Evolutionary conservation across 2,888 invertebrate species (phyloP), one percentile per base, ranked within the genome.

Genomic region (Parnassius mnemosyne): DNA sequence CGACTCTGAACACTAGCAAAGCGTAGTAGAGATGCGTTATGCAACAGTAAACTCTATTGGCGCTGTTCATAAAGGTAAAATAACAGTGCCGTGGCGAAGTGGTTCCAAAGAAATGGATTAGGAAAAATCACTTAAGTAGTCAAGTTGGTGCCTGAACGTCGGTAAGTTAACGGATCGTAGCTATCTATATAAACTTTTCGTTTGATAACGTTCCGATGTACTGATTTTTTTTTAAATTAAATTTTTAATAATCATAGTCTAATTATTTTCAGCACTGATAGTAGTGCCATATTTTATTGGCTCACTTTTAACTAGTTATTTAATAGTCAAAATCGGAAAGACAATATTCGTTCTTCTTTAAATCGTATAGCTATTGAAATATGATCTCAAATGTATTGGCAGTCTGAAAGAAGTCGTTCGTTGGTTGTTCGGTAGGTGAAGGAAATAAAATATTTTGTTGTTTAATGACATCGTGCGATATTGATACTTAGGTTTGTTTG

Each of bases 201-300:
- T 77, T 82, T 85, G 87, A 85, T 87, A 75, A 72, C 73, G 77
- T 82, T 88, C 87, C 89, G 87, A 87, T 80, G 91, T 87, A 91
- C 91, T 91, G 91, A 91, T 89, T 89, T 84, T 83, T 79, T 81
- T 77, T 46, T 13, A 78, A 82, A 80, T 80, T 80, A 86, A 85
- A 84, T 84, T 80, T 65, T 61, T 34, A 34, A 34, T 34, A 69
- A 77, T 64, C 53, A 59, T 89, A 88, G 87, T 79, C 54, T 87
- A 85, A 89, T 89, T 49, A 49, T 49, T 86, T 83, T 82, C 84
- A 83, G 90, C 91, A 90, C 91, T 91, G 91, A 90, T 74, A 58
- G 74, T 78, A 88, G 90, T 90, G 90, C 91, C 90, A 90, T 90
- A 88, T 87, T 83, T 82, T 84, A 87, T 87, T 89, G 89, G 90